These are phyloP conservation scores for Microcebus lehilahytsara DNA, from an alignment of 2,113 vertebrate genomes.

Conservation along the genomic window DNA sequence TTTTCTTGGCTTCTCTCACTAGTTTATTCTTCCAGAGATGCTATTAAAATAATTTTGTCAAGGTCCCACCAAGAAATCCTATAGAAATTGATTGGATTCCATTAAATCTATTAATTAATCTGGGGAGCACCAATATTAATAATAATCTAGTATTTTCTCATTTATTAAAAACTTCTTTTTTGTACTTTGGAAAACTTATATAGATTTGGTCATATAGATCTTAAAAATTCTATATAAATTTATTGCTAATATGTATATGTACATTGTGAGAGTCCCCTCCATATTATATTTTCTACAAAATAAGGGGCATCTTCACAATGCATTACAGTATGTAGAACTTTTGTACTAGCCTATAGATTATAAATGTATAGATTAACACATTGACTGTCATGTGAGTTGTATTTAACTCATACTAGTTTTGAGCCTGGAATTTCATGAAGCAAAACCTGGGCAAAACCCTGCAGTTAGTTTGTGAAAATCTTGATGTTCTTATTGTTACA, in stretches of 20 bases:
- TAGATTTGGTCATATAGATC: neutral
- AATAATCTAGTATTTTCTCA: slow-evolving; percentile 6
- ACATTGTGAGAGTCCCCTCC: neutral
- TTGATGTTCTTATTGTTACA: no score
- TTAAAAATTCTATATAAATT: neutral
- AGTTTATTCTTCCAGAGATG: neutral
- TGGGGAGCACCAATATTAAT: neutral
- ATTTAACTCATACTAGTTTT: no score
- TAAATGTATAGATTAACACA: neutral
- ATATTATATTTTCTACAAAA: neutral
- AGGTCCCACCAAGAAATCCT: neutral
- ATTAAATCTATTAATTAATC: neutral
- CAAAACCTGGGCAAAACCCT: no score
- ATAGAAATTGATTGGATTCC: neutral
- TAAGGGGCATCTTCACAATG: neutral
- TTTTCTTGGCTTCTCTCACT: neutral
- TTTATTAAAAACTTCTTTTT: neutral
- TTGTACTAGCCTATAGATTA: neutral
- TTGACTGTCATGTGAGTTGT: no score
- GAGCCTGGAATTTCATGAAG: no score
- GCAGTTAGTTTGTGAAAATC: no score
- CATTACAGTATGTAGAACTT: neutral
- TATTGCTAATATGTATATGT: neutral
- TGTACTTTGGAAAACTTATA: neutral
- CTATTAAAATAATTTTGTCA: slow-evolving; percentile 15